Base-by-base conservation (phyloP, 1,140 invertebrate genomes). In the Calliphora vicina region DNA sequence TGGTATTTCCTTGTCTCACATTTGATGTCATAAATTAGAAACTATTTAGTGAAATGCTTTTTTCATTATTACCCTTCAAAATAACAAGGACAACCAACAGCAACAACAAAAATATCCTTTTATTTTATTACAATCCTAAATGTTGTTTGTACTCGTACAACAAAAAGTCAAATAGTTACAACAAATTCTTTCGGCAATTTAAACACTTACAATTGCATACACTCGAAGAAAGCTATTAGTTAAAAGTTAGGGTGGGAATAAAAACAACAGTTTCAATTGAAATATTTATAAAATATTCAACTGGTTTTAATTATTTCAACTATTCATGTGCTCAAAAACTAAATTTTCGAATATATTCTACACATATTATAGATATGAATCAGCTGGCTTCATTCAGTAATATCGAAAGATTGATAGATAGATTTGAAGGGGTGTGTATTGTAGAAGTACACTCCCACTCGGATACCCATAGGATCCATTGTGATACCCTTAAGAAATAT, bases 1-100 rank as follows among this genome's bases (percentile, higher is more conserved):
- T 76, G 13, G 8, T 76, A 27, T 76, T 13, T 4, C 2, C 29
- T 35, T 8, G 29, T 8, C 2, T 35, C 29, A 50, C 20, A 45
- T 57, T 81, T 81, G 45, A 57, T 29, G 43, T 25, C 78, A 81
- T 81, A 88, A 89, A 87, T 89, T 87, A 87, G 85, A 83, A 86
- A 85, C 85, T 88, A 89, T 89, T 89, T 89, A 89, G 88, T 87
- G 82, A 86, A 89, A 87, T 87, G 85, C 86, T 89, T 89, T 89
- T 88, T 88, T 88, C 88, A 89, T 89, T 89, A 89, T 89, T 88
- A 89, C 87, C 84, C 86, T 84, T 80, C 83, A 82, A 84, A 80
- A 86, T 27, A 8, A 25, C 27, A 45, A n/a, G 17, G 26, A 78
- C 29, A 27, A 42, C 10, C 12, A 27, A 35, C 20, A 80, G n/a